Evolutionary conservation across 2,888 invertebrate species (phyloP).

Genomic region (Pelosia muscerda): DNA sequence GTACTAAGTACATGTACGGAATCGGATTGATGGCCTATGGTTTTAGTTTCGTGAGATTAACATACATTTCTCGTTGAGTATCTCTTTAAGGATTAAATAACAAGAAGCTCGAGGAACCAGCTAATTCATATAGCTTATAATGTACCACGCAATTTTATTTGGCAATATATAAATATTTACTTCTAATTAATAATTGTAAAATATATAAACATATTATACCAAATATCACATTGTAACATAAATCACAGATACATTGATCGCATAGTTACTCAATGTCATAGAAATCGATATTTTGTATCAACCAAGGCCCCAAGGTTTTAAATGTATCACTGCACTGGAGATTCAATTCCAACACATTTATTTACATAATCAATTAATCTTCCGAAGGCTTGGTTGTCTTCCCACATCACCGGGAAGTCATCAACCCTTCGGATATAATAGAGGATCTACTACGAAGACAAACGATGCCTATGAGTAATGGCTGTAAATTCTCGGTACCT

Average conservation of each 20-base stretch:
- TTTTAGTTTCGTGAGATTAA: neutral
- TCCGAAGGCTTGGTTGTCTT: constrained; percentile 39
- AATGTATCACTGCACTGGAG: neutral
- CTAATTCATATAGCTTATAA: neutral
- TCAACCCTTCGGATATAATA: constrained; percentile 48
- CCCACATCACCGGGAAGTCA: constrained; percentile 46
- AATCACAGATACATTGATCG: neutral
- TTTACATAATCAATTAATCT: constrained; percentile 40
- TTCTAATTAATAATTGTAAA: neutral
- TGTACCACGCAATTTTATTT: no score
- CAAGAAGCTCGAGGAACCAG: neutral
- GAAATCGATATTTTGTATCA: neutral
- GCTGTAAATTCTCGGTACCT: constrained; percentile 16
- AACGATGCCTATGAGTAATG: constrained; percentile 49
- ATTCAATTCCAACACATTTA: constrained; percentile 3
- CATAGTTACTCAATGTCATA: neutral
- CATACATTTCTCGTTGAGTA: neutral
- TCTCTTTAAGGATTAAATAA: neutral
- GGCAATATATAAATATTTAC: no score
- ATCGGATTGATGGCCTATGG: neutral
- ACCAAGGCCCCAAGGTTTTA: no score
- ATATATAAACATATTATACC: neutral
- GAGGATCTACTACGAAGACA: constrained; percentile 43
- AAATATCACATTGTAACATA: neutral
- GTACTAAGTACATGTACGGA: neutral